Evolutionary conservation across 1,140 invertebrate species (phyloP), one percentile per base, ranked within the genome.

Genomic region (Bombyx mandarina): DNA sequence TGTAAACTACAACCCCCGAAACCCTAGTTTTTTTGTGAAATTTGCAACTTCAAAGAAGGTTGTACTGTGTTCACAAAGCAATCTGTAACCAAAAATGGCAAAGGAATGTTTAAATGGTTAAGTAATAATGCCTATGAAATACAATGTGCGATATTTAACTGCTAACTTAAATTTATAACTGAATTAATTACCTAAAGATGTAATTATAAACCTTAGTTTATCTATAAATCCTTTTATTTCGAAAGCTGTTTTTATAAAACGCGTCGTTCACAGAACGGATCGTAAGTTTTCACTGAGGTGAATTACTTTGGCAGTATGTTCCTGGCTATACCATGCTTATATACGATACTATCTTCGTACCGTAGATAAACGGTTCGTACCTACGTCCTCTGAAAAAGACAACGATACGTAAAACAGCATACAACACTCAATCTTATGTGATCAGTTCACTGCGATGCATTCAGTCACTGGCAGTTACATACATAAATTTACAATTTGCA

Each of bases 151-250:
- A 83, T 66, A 74, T 82, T 83, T 84, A 79, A 71, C 75, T 79
- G 82, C 83, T 85, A 87, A 82, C 82, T 85, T 87, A 85, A 86
- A 86, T 78, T 83, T 79, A 87, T 73, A 82, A 85, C 80, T 82
- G 83, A 86, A 86, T 79, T 81, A 82, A 74, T 81, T 77, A 84
- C 79, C 79, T 84, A 82, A 82, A 79, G 71, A 70, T 59, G 12
- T 72, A 58, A 83, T 80, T 79, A 82, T 80, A 80, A 82, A 77
- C 68, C 79, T 85, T 83, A 86, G 54, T 81, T 65, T 77, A 83
- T 73, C 75, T 83, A 82, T 70, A 53, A 81, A 82, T 79, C 73
- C 78, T 77, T 79, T 78, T 83, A 77, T 79, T 67, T 79, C 75
- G 71, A 77, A 81, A 81, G 82, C 80, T 77, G 80, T 83, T 35